Evolutionary conservation across 2,888 invertebrate species (phyloP).

Genomic region (Agelastica alni): DNA sequence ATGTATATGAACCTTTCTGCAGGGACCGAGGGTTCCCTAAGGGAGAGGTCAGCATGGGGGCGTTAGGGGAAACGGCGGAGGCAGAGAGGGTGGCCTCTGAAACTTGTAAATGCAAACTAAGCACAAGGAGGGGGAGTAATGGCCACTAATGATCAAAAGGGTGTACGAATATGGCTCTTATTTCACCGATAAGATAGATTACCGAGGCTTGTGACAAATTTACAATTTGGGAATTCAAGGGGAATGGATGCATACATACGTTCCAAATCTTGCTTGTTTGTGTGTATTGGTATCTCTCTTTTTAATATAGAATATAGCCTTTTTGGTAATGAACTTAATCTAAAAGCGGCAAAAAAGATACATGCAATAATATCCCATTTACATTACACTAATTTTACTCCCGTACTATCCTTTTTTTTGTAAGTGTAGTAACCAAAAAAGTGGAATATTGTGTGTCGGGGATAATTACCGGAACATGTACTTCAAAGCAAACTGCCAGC

Average conservation of each 20-base stretch:
- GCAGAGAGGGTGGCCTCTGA: conserved; percentile 33
- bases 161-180: conserved; percentile 55
- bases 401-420: background rate
- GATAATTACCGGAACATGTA: conserved; percentile 27
- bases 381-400: conserved; percentile 1
- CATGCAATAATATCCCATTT: conserved; percentile 7
- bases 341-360: no score
- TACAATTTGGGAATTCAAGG: conserved; percentile 50
- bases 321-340: no score
- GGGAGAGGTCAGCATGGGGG: conserved; percentile 37
- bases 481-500: conserved; percentile 32
- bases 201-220: conserved; percentile 54
- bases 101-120: conserved; percentile 60
- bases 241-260: conserved; percentile 6
- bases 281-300: background rate
- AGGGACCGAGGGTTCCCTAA: conserved; percentile 46
- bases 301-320: no score
- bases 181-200: conserved; percentile 55
- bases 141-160: conserved; percentile 56
- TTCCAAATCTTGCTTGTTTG: background rate
- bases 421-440: conserved; percentile 5
- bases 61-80: conserved; percentile 30
- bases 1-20: conserved; percentile 57
- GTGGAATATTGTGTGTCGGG: conserved; percentile 18
- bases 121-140: conserved; percentile 55